phyloP scores from a whole-genome alignment of 2,113 vertebrate genomes.

The Ciconia boyciana region DNA sequence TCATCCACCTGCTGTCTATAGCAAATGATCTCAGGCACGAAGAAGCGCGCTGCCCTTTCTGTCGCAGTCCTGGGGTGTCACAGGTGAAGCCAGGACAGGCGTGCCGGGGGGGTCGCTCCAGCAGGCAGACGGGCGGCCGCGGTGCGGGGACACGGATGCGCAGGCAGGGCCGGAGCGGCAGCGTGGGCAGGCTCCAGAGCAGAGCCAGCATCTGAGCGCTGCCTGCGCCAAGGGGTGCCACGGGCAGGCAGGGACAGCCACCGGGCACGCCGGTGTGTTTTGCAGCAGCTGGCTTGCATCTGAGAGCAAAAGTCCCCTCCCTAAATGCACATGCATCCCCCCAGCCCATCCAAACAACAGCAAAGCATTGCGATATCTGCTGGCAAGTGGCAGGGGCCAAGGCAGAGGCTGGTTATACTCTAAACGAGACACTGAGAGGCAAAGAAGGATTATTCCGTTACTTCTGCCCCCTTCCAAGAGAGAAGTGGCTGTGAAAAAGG shows the following conservation, averaged over 20 bases:
- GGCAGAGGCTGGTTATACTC: neutral
- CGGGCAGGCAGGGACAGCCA: fast-evolving
- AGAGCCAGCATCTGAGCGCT: fast-evolving
- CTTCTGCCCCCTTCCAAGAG: neutral
- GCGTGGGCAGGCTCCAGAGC: no score
- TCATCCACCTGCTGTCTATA: neutral
- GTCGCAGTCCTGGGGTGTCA: neutral
- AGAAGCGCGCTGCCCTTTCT: neutral
- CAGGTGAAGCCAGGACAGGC: neutral
- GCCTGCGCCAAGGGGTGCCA: neutral
- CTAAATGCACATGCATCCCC: neutral
- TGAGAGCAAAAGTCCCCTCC: neutral
- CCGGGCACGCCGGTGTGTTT: neutral
- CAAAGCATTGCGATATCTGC: neutral
- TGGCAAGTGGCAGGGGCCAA: neutral
- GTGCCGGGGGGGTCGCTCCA: fast-evolving
- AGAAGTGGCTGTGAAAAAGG: neutral
- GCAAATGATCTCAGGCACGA: neutral
- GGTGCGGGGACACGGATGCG: neutral
- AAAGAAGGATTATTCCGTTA: neutral
- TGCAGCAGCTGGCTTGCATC: neutral
- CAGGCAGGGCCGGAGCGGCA: neutral
- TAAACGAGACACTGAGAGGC: neutral
- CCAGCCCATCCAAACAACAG: neutral
- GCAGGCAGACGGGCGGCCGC: neutral